phyloP scores from a whole-genome alignment of 1,140 invertebrate species.

The Frieseomelitta varia region DNA sequence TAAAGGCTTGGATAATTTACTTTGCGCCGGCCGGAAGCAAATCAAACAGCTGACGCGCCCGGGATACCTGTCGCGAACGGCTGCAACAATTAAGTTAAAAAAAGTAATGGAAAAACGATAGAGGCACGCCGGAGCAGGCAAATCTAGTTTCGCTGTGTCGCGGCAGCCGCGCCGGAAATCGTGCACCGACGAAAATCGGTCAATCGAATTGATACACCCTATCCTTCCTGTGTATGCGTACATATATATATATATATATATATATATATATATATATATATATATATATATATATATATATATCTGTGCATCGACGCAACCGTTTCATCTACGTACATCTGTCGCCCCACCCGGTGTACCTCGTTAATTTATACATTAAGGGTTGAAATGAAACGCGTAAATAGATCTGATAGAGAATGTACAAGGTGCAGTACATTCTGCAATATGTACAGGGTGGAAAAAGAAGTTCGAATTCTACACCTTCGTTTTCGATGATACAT shows the following conservation, averaged over 20 bases:
- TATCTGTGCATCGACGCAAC: not conserved
- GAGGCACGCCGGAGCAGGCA: not conserved
- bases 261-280: too few relatives aligned
- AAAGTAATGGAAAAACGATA: conserved; percentile 17
- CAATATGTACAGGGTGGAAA: too few relatives aligned
- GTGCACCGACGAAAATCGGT: not conserved
- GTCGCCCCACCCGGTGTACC: not conserved
- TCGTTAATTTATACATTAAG: not conserved
- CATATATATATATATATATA: too few relatives aligned
- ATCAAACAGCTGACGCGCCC: conserved; percentile 8
- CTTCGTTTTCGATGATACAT: too few relatives aligned
- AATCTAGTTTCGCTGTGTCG: not conserved
- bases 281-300: too few relatives aligned
- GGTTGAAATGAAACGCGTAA: not conserved
- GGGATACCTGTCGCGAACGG: not conserved
- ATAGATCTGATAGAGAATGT: not conserved
- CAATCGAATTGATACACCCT: not conserved
- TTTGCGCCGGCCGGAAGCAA: conserved; percentile 4
- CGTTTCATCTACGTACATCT: too few relatives aligned
- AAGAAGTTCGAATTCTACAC: too few relatives aligned
- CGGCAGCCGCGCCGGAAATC: not conserved
- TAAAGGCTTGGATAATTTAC: conserved; percentile 19
- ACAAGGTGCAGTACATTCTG: too few relatives aligned
- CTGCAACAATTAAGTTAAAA: conserved; percentile 18
- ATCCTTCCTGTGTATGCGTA: too few relatives aligned